Evolutionary conservation across 2,797 vertebrate species (phyloP), one percentile per base, ranked within the genome.

Genomic region (Schizopygopsis malacanthus): DNA sequence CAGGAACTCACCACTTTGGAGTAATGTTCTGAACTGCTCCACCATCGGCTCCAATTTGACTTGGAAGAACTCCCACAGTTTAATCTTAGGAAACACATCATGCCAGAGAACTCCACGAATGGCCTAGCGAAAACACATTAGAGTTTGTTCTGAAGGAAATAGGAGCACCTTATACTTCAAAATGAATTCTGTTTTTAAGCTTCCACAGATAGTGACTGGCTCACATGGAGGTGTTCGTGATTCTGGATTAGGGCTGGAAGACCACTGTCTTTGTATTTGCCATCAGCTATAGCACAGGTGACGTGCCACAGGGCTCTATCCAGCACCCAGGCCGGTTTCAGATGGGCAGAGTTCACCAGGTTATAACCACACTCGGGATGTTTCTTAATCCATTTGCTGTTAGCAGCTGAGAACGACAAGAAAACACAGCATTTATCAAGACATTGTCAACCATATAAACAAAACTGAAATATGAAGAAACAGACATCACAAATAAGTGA

Each of bases 311-410:
- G 86, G 2, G 97, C 97, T 92, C 97, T 92, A 91, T 99, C 98
- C 87, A 99, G 92, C 22, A 99, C 90, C 98, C 98, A 99, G 45
- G 98, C 97, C 11, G 98, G 97, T 50, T 96, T 96, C 91, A 99
- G 94, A 91, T 99, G 97, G 39, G 98, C 97, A 12, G 98, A 98
- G 93, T 99, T 99, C 2, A 98, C 92, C 84, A 99, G 94, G 92
- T 99, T 99, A 91, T 98, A 99, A 0, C 96, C 97, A 87, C 97
- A 98, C 90, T 99, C 98, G 0, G 98, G 98, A 91, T 99, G 97
- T 18, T 97, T 90, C 43, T 86, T 92, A 71, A 99, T 95, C 98
- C 98, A 99, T 56, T 87, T 87, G 76, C 98, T 99, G 91, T 97
- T 99, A 0, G 97, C 75, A 92, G 98, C 98, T 99, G 89, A 16